A percentile compares a stretch with the other conserved stretches of the same genome.
Evolutionary conservation across 2,113 vertebrate species (phyloP).

Genomic region (Bubo bubo): DNA sequence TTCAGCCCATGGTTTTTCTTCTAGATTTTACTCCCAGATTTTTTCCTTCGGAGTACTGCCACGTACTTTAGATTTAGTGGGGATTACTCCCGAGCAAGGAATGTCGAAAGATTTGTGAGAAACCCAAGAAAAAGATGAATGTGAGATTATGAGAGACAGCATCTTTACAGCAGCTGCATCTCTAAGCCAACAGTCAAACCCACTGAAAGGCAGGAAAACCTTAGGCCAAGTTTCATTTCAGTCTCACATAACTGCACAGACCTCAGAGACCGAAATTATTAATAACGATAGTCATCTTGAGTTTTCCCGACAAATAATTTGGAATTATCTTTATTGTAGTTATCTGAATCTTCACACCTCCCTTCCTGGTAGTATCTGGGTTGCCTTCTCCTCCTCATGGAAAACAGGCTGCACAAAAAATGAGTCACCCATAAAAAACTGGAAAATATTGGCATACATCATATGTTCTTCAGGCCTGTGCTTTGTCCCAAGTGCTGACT

Average conservation of each 20-base stretch:
- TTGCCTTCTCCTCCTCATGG: not conserved
- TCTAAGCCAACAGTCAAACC: slow-evolving; percentile 1
- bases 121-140: slow-evolving; percentile 22
- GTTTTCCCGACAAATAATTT: not conserved
- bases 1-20: not conserved
- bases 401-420: slow-evolving; percentile 21
- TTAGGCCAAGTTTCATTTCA: slow-evolving; percentile 36
- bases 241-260: not conserved
- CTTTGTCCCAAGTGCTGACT: not conserved
- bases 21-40: not conserved
- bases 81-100: not conserved
- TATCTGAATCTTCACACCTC: slow-evolving; percentile 50
- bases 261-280: not conserved
- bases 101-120: slow-evolving; percentile 11
- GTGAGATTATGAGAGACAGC: slow-evolving; percentile 20
- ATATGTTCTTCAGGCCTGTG: not conserved
- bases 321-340: slow-evolving; percentile 8
- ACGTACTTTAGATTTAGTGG: not conserved
- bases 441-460: not conserved
- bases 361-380: not conserved
- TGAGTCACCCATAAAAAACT: slow-evolving; percentile 11
- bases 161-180: not conserved
- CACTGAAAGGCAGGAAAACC: slow-evolving; percentile 25
- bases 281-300: not conserved
- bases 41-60: not conserved